Evolutionary conservation across 2,888 invertebrate species (phyloP).

Genomic region (Cheilosia impressa): DNA sequence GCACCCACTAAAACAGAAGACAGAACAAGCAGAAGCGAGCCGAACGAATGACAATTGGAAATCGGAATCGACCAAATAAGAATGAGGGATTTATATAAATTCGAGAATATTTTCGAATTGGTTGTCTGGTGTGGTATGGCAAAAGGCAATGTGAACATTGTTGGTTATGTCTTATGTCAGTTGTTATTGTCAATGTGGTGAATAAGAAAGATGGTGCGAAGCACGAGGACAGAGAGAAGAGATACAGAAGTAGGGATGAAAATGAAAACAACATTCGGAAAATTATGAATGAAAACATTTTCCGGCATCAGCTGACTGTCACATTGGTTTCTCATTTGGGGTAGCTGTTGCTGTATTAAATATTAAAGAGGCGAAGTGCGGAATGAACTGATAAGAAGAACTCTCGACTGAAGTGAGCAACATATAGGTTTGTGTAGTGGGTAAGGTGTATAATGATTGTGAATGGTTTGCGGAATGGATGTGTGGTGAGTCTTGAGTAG

Average conservation of each 20-base stretch:
- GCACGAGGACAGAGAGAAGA: conserved; percentile 14
- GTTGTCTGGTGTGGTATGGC: conserved; percentile 2
- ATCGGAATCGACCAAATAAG: conserved; percentile 41
- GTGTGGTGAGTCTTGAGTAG: neutral
- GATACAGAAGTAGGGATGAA: conserved; percentile 9
- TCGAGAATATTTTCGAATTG: conserved; percentile 64
- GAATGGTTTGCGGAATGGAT: neutral
- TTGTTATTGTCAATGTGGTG: neutral
- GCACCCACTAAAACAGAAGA: neutral
- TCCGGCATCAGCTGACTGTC: conserved; percentile 67
- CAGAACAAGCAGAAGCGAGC: conserved; percentile 6
- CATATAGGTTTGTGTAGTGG: conserved; percentile 14
- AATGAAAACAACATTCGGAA: conserved; percentile 30
- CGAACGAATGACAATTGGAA: conserved; percentile 21
- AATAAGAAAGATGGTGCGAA: neutral
- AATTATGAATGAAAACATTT: conserved; percentile 50
- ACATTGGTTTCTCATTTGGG: conserved; percentile 32
- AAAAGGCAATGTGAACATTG: neutral
- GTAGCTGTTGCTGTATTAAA: neutral
- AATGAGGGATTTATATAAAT: conserved; percentile 60
- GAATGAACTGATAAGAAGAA: conserved; percentile 36
- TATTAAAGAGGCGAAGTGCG: no score
- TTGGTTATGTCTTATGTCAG: neutral
- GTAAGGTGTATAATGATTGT: neutral
- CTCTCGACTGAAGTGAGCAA: neutral